These are phyloP conservation scores for Coenobita brevimanus DNA, from an alignment of 1,140 invertebrate species.

Conservation along the genomic window DNA sequence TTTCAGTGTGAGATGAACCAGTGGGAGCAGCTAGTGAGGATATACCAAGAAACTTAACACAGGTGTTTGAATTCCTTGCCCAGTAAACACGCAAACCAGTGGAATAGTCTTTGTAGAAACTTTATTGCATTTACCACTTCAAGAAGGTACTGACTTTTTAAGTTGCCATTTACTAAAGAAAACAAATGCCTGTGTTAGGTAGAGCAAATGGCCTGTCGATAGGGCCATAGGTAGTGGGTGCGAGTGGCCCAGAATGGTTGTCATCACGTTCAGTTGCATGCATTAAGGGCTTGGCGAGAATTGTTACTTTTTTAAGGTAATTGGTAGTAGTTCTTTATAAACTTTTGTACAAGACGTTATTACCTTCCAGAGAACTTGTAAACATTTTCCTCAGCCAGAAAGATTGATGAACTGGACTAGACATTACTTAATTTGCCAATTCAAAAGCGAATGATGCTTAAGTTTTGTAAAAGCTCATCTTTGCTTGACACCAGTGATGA, in stretches of 20 bases:
- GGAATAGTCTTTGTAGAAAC: too few relatives aligned
- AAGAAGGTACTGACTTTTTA: too few relatives aligned
- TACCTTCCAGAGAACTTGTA: not conserved
- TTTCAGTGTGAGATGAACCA: too few relatives aligned
- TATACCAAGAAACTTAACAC: too few relatives aligned
- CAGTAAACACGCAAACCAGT: too few relatives aligned
- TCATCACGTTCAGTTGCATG: slow-evolving; percentile 1
- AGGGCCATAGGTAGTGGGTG: not conserved
- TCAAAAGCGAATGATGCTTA: not conserved
- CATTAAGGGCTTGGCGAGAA: slow-evolving; percentile 8
- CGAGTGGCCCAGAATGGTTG: not conserved
- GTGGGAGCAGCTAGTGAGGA: too few relatives aligned
- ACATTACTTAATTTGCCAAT: slow-evolving; percentile 21
- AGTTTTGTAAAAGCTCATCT: slow-evolving; percentile 25
- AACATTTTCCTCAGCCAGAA: not conserved
- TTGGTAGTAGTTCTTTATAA: slow-evolving; percentile 22
- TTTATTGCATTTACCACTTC: too few relatives aligned
- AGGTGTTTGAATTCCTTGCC: too few relatives aligned
- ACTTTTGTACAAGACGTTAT: slow-evolving; percentile 46
- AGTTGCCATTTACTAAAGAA: too few relatives aligned
- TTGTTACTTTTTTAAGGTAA: slow-evolving; percentile 41
- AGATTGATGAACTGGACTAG: not conserved
- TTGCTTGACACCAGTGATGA: slow-evolving; percentile 45
- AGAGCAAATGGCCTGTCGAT: too few relatives aligned
- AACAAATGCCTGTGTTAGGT: not conserved